Percentiles rank a stretch among this genome's conserved stretches.
Evolutionary conservation across 2,888 invertebrate species (phyloP).

Genomic region (Scrobipalpa atriplicella): DNA sequence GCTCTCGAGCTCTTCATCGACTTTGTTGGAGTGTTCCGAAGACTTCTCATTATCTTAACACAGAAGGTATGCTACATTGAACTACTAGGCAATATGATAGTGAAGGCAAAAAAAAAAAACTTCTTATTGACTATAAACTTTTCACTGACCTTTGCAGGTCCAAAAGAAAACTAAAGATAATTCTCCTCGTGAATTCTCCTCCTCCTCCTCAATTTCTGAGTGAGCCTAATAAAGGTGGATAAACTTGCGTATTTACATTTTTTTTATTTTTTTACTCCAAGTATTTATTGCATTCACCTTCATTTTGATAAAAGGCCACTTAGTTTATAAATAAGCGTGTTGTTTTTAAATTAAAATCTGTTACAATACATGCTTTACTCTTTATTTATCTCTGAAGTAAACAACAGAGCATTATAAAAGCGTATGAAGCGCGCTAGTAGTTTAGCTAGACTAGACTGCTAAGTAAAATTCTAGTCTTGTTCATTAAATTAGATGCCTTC

Average conservation of each 20-base stretch:
- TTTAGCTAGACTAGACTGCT: no score
- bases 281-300: neutral
- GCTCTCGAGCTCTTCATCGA: constrained; percentile 97
- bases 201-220: constrained; percentile 15
- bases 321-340: neutral
- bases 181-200: neutral
- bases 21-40: constrained; percentile 96
- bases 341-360: neutral
- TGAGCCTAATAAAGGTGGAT: constrained; percentile 19
- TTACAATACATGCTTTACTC: neutral
- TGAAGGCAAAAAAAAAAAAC: neutral
- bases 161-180: constrained; percentile 16
- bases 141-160: constrained; percentile 20
- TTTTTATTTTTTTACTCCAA: neutral
- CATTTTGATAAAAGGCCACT: neutral
- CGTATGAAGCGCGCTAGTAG: no score
- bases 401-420: no score
- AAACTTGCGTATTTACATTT: neutral
- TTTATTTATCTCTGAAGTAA: neutral
- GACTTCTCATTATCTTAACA: constrained; percentile 93
- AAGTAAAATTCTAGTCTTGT: no score
- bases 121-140: neutral
- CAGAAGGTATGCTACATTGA: constrained; percentile 86
- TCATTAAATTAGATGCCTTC: no score
- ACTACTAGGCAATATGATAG: neutral